Evolutionary conservation across 1,140 invertebrate genomes (phyloP).

Genomic region (Conopomorpha cramerella): DNA sequence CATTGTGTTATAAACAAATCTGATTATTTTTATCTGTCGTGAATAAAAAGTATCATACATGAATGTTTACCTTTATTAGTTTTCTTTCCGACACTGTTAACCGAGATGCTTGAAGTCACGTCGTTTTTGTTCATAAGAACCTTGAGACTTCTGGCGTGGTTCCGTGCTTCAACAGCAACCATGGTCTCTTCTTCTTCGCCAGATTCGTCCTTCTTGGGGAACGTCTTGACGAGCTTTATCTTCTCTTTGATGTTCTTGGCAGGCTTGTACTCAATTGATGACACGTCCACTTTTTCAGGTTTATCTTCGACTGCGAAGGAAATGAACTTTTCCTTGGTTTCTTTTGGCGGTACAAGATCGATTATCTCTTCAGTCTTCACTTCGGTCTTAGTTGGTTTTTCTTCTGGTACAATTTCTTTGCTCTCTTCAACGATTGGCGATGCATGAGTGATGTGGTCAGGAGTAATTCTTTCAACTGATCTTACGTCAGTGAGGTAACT

Average conservation of each 20-base stretch:
- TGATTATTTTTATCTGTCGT: too few relatives aligned
- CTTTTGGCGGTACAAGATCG: slow-evolving; percentile 24
- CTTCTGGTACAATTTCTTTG: slow-evolving; percentile 21
- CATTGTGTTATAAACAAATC: too few relatives aligned
- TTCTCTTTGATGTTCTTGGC: slow-evolving; percentile 58
- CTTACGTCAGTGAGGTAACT: slow-evolving; percentile 65
- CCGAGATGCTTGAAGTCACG: slow-evolving; percentile 49
- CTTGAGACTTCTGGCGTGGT: slow-evolving; percentile 42
- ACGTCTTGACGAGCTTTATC: slow-evolving; percentile 48
- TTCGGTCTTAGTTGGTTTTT: slow-evolving; percentile 19
- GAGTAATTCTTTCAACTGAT: slow-evolving; percentile 56
- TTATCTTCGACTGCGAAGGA: slow-evolving; percentile 53
- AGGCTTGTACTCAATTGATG: slow-evolving; percentile 40
- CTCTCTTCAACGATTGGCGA: slow-evolving; percentile 28
- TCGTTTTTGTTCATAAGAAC: slow-evolving; percentile 36
- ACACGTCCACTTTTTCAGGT: slow-evolving; percentile 41
- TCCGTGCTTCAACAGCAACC: slow-evolving; percentile 63
- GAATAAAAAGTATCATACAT: not conserved
- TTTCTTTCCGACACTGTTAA: slow-evolving; percentile 51
- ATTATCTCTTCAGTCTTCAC: slow-evolving; percentile 48
- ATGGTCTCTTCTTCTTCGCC: slow-evolving; percentile 62
- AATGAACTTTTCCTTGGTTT: slow-evolving; percentile 45
- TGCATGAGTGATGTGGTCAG: slow-evolving; percentile 18
- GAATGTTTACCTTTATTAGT: slow-evolving; percentile 30
- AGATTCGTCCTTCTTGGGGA: slow-evolving; percentile 48